Base-by-base conservation (phyloP, 2,797 vertebrate species). In the Poeciliopsis gracilis region DNA sequence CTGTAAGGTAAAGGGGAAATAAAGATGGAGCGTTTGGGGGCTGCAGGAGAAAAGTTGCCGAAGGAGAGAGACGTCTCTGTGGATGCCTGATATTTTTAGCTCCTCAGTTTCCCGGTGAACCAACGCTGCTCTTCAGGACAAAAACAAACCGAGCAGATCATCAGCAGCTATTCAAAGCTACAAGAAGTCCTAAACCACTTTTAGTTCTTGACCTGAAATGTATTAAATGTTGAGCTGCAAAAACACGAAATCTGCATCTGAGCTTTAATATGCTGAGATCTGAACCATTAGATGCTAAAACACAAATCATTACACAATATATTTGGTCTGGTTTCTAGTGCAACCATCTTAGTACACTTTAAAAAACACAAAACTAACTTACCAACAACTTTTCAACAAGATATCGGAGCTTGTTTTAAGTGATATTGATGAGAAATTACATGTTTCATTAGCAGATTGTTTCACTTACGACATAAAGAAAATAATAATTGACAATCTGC, bases 81-180 rank as follows among this genome's bases (percentile, higher is more conserved):
- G 87, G 89, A 89, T 74, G 49, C 77, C 77, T 84, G 76, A 85
- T 93, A 92, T 93, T 91, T 92, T 93, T 91, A 90, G 91, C 18
- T 84, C 78, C 76, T 82, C 77, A 18, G 78, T 83, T 86, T 10
- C 13, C 75, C 46, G 61, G 78, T 77, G 74, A 77, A 89, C 85
- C 85, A 88, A 76, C 82, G 84, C 84, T 75, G 45, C 84, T 88
- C 74, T 81, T 84, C 70, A 79, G 75, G 71, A 59, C 82, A 82
- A 36, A 61, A 82, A 86, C 70, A 69, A 72, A 80, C 83, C 73
- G 85, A 79, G 33, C 61, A 76, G 79, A 70, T 28, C 66, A 63
- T 89, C 90, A 77, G 89, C 84, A 80, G 87, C 72, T 66, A 78
- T 83, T 83, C 41, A 23, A 8, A 77, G 36, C 66, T 15, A 47